These are phyloP conservation scores for Eristalis arbustorum DNA, from an alignment of 2,888 invertebrate species.

Conservation along the genomic window DNA sequence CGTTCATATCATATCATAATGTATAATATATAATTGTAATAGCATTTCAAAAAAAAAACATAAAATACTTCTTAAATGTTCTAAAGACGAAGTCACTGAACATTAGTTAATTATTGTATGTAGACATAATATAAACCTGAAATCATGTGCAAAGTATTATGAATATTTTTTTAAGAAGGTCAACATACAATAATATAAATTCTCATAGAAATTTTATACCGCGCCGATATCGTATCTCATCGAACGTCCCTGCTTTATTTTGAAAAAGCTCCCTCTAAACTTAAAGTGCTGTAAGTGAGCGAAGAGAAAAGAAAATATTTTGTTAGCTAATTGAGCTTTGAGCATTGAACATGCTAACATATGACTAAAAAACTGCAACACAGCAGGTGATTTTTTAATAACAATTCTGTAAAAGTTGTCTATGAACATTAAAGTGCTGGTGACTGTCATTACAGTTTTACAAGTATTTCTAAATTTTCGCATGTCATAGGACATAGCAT, in stretches of 20 bases:
- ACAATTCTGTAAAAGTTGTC: conserved; percentile 51
- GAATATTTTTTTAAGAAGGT: no score
- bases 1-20: no score
- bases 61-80: no score
- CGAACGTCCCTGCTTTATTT: conserved; percentile 21
- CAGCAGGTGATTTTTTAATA: conserved; percentile 45
- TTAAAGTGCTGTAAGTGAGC: background rate
- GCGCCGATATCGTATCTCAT: background rate
- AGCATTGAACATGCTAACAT: conserved; percentile 37
- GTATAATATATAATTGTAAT: no score
- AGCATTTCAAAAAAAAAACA: no score
- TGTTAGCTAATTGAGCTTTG: conserved; percentile 36
- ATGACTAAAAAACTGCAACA: conserved; percentile 54
- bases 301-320: background rate
- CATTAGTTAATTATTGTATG: no score
- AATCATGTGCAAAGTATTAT: no score
- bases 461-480: background rate
- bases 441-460: background rate
- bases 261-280: background rate
- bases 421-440: background rate
- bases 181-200: background rate
- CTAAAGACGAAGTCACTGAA: no score
- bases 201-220: background rate
- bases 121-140: no score
- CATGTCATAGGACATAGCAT: background rate